phyloP scores from a whole-genome alignment of 2,113 vertebrate genomes.

The Larimichthys crocea region DNA sequence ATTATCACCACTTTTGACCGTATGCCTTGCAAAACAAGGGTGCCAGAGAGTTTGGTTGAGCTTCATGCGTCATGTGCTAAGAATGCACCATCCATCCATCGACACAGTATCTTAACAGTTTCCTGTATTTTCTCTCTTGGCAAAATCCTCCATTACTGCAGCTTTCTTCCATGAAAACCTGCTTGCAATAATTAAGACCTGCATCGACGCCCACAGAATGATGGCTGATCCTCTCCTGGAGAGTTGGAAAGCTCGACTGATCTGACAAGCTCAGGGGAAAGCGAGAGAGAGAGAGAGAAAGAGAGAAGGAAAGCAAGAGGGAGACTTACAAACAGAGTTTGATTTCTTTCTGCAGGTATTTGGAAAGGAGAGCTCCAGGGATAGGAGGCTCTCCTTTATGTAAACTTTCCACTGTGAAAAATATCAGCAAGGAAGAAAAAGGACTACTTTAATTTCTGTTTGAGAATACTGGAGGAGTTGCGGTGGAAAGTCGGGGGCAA shows the following conservation, averaged over 20 bases:
- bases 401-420: conserved; percentile 70
- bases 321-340: conserved; percentile 57
- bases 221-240: conserved; percentile 55
- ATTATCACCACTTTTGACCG: too few relatives aligned
- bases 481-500: conserved; percentile 51
- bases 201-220: conserved; percentile 46
- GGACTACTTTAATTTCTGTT: conserved; percentile 49
- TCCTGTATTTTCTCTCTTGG: conserved; percentile 50
- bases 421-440: conserved; percentile 29
- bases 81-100: conserved; percentile 26
- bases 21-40: background rate
- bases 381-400: conserved; percentile 62
- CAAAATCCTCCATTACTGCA: conserved; percentile 18
- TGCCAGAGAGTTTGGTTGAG: conserved; percentile 7
- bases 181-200: conserved; percentile 55
- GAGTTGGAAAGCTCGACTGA: conserved; percentile 45
- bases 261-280: conserved; percentile 27
- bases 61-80: conserved; percentile 23
- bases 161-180: conserved; percentile 34
- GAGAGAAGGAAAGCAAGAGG: background rate
- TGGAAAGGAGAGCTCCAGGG: conserved; percentile 56
- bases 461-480: conserved; percentile 29
- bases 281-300: conserved; percentile 2
- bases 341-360: conserved; percentile 79
- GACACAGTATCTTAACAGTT: conserved; percentile 32